These are phyloP conservation scores for Aricia agestis DNA, from an alignment of 1,140 invertebrate species.

Conservation along the genomic window DNA sequence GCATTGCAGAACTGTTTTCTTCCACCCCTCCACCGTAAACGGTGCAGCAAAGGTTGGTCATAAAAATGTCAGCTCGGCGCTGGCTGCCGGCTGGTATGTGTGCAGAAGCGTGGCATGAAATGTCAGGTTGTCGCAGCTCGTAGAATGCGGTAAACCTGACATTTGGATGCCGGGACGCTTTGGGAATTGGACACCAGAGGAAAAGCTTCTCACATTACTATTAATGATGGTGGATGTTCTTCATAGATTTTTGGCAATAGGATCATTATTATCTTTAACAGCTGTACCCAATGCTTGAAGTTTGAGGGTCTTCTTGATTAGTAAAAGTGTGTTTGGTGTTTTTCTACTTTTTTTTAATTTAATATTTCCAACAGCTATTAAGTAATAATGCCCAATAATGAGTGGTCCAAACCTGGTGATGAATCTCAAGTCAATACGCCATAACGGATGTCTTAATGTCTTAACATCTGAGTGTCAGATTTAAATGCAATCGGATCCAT, in stretches of 20 bases:
- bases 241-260: too few species aligned
- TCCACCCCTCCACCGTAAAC: background rate
- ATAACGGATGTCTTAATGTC: background rate
- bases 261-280: too few species aligned
- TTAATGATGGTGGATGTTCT: background rate
- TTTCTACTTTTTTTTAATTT: too few species aligned
- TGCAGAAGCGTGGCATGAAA: slow-evolving; percentile 39
- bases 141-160: slow-evolving; percentile 4
- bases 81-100: background rate
- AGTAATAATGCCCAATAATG: too few species aligned
- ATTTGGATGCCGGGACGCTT: background rate
- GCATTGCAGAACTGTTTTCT: background rate
- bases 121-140: slow-evolving; percentile 27
- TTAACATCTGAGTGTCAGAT: background rate
- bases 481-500: background rate
- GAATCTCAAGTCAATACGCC: background rate
- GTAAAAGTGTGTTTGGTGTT: too few species aligned
- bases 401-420: background rate
- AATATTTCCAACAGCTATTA: too few species aligned
- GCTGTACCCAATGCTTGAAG: too few species aligned
- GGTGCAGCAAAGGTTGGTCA: background rate
- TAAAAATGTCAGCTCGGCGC: background rate
- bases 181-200: background rate
- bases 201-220: background rate
- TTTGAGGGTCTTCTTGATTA: too few species aligned